Evolutionary conservation across 2,797 vertebrate genomes (phyloP), one percentile per base, ranked within the genome.

Genomic region (Babyrousa celebensis): DNA sequence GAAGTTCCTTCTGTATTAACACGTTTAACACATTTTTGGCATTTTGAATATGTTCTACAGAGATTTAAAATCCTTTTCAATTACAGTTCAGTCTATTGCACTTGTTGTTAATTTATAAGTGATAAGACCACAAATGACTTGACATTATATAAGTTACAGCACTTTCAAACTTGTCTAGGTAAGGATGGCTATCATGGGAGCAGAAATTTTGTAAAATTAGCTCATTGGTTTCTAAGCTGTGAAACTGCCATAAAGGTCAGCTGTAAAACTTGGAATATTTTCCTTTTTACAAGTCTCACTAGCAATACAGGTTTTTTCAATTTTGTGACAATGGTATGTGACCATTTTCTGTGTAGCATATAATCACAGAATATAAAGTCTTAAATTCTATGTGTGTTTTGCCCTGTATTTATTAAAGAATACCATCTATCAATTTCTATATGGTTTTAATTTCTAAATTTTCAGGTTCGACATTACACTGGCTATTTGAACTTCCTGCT

Each of bases 201-300:
- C 60, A 88, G 85, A 91, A 91, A 95, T 92, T 94, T 95, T 88
- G 25, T 29, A 96, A 95, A 97, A 94, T 90, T 75, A 90, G 27
- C 36, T 96, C 80, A 85, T 85, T 93, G 92, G 17, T 74, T 95
- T 85, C 52, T 58, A 52, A 32, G 29, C 75, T 85, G 54, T 75
- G 48, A 92, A 80, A 56, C 20, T 85, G 1, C 56, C 48, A 67
- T 68, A 95, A 97, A 97, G 68, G 68, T 94, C 88, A 96, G n/a
- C 78, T 74, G 78, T 78, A 83, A 91, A 90, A 63, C 32, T 78
- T 27, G 70, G 63, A 88, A 63, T 87, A 77, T 58, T 79, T 95
- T 82, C 32, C 36, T 88, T 54, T 88, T 95, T 91, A 68, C 32
- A 84, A 89, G 25, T 92, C 88, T 82, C 5, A 52, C 16, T 7